Evolutionary conservation across 30 jellyfish, hydroid and myxozoan genomes (phyloP).

Genomic region (Clytia hemisphaerica): DNA sequence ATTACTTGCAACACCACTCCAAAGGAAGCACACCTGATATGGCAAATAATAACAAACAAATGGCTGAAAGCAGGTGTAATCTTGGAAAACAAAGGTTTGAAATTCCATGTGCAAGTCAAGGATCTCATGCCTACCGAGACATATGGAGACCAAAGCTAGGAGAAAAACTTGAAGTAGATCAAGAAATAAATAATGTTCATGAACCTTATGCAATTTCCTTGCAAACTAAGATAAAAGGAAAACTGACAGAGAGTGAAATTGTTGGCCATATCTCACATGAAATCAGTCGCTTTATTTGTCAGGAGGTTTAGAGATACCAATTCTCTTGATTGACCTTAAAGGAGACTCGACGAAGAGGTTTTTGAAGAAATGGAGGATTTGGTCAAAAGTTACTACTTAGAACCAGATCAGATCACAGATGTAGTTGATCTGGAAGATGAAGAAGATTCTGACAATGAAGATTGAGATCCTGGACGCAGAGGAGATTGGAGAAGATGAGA

Average conservation of each 20-base stretch:
- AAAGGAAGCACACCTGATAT: too few species aligned
- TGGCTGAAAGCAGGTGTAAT: too few species aligned
- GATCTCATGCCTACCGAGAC: too few species aligned
- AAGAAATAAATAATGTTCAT: too few species aligned
- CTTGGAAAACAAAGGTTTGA: too few species aligned
- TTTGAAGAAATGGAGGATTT: conserved; percentile 7
- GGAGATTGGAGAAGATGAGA: neutral
- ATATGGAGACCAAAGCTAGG: too few species aligned
- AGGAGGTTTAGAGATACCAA: too few species aligned
- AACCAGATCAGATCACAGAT: conserved; percentile 14
- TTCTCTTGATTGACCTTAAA: conserved; percentile 10
- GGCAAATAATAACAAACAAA: too few species aligned
- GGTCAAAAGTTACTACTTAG: conserved; percentile 6
- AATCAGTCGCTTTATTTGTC: neutral
- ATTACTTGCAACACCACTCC: too few species aligned
- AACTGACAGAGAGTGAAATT: neutral
- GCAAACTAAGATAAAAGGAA: neutral
- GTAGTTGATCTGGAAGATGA: conserved; percentile 10
- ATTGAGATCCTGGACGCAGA: neutral
- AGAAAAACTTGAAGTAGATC: too few species aligned
- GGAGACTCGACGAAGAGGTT: conserved; percentile 11
- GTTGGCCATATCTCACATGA: neutral
- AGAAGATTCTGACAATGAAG: neutral
- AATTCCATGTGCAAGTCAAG: too few species aligned
- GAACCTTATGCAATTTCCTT: neutral